Evolutionary conservation across 2,113 vertebrate species (phyloP).

Genomic region (Diadophis punctatus): DNA sequence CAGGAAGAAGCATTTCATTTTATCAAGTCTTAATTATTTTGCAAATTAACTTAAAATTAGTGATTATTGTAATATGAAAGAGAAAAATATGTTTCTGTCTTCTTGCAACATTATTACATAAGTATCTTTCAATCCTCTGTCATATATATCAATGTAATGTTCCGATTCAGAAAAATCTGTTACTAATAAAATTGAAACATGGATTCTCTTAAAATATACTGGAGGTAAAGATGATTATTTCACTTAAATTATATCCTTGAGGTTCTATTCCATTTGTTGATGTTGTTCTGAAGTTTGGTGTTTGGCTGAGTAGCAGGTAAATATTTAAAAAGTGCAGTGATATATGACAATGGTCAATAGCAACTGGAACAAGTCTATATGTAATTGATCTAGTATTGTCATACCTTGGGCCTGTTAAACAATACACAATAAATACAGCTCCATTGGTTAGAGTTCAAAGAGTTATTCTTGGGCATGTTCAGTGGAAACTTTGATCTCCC

Average conservation of each 20-base stretch:
- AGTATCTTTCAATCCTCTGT: not conserved
- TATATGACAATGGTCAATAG: not conserved
- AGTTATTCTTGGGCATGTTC: not conserved
- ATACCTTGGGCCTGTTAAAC: not conserved
- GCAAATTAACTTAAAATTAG: not conserved
- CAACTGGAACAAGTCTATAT: not conserved
- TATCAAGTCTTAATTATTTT: not conserved
- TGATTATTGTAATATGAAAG: not conserved
- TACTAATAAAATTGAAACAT: not conserved
- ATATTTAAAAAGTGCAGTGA: not conserved
- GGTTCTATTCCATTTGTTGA: not conserved
- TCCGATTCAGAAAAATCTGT: not conserved
- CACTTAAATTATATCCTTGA: not conserved
- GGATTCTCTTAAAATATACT: not conserved
- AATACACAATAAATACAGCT: not conserved
- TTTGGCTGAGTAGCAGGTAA: not conserved
- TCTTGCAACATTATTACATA: not conserved
- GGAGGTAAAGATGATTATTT: not conserved
- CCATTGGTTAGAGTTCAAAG: not conserved
- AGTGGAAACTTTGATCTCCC: not conserved
- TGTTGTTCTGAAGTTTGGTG: not conserved
- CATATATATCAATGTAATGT: not conserved
- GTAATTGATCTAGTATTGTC: not conserved
- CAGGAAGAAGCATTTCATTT: not conserved
- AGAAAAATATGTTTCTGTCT: not conserved